Evolutionary conservation across 2,888 invertebrate genomes (phyloP), one percentile per base, ranked within the genome.

Genomic region (Busseola fusca): DNA sequence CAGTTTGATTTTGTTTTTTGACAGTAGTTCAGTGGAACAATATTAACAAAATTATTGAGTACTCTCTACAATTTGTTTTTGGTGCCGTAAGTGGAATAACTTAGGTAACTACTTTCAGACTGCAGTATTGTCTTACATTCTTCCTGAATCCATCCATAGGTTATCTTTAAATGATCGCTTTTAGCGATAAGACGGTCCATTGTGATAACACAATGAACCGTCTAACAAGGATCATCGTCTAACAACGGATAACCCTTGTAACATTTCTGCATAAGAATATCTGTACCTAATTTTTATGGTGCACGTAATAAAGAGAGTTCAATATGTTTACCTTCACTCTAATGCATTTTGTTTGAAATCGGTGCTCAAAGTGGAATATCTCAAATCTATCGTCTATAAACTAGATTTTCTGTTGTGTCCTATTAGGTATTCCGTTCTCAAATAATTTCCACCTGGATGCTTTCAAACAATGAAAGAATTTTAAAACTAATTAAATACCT

Each of bases 391-490:
- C n/a, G 16, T 50, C 16, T 34, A 34, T 5, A 63, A 10, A 34
- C 1, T 16, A 30, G 10, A 70, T 10, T 54, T 40, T 7, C 27
- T 30, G 7, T 40, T 40, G n/a, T 30, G 40, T 30, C 30, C 48
- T 21, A 0, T 30, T n/a, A 48, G 40, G 56, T 30, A 48, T 70
- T 48, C 4, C 37, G 57, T 57, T 57, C 14, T 42, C 5, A 71
- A 71, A 70, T 50, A 27, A 14, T 42, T 54, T 27, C 6, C 14
- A 37, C n/a, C 1, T 16, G 2, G 6, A 14, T 54, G 14, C 27
- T 69, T 69, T 40, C 18, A 37, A 70, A 48, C 27, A 18, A 58
- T 30, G 6, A 40, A 70, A 21, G 7, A 42, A 14, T 30, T 48
- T 70, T 40, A 16, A 5, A 58, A 52, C n/a, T 0, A 40, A 69